A percentile compares a stretch with the other conserved stretches of the same genome.
phyloP scores from a whole-genome alignment of 2,113 vertebrate species.

The Lathamus discolor region DNA sequence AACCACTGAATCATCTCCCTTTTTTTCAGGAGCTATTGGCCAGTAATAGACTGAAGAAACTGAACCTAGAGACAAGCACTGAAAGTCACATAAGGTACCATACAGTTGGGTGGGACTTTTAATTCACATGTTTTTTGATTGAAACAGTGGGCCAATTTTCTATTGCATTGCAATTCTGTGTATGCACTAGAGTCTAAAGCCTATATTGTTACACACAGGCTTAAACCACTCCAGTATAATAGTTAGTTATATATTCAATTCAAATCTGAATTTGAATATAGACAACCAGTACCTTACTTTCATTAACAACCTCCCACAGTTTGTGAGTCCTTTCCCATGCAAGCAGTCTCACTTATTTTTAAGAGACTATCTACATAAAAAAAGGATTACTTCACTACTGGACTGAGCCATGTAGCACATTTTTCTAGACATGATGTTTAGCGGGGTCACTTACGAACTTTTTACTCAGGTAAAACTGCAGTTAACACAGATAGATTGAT shows the following conservation, averaged over 20 bases:
- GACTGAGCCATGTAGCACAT: not conserved
- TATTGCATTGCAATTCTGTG: not conserved
- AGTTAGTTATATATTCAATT: not conserved
- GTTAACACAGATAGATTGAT: not conserved
- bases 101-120: not conserved
- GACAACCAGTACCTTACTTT: not conserved
- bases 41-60: constrained; percentile 23
- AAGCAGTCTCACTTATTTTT: not conserved
- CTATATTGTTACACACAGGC: not conserved
- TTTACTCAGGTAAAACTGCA: not conserved
- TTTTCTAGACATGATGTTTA: not conserved
- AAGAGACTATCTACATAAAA: not conserved
- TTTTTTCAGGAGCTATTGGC: not conserved
- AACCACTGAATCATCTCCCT: not conserved
- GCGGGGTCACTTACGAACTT: not conserved
- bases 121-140: not conserved
- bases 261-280: not conserved
- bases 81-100: not conserved
- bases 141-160: not conserved
- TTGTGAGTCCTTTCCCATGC: not conserved
- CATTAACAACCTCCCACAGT: not conserved
- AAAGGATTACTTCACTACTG: not conserved
- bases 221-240: not conserved
- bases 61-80: not conserved
- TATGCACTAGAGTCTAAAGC: not conserved